Conservation (phyloP, 1,140 invertebrate species). For the Ditylenchus dipsaci region DNA sequence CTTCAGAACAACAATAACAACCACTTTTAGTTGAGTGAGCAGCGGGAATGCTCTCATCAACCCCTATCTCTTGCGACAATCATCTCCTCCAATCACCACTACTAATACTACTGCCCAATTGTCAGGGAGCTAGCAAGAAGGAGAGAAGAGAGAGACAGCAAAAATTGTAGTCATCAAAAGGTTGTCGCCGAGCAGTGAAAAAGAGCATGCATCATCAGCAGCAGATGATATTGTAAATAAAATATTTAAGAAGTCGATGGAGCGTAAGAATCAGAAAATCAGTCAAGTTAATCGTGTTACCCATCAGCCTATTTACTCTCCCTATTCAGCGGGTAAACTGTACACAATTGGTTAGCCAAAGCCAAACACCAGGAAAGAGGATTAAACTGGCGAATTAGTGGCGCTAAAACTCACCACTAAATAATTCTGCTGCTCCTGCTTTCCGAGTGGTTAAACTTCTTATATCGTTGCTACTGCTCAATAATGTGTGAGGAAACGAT, state of each 20-base stretch:
- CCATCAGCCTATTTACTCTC: background rate
- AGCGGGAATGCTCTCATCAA: background rate
- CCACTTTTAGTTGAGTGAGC: background rate
- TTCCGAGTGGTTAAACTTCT: too few relatives aligned
- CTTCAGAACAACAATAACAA: background rate
- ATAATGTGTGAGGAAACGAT: too few relatives aligned
- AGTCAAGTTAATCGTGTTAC: constrained; percentile 5
- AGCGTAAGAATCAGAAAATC: background rate
- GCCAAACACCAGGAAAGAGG: constrained; percentile 1
- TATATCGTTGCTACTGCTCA: too few relatives aligned
- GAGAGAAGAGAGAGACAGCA: too few relatives aligned
- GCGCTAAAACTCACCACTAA: background rate
- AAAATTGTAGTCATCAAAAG: background rate
- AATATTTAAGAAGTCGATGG: background rate
- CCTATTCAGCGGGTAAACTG: background rate
- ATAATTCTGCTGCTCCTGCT: background rate
- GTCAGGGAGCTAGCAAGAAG: background rate
- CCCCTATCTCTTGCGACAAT: background rate
- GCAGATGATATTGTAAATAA: background rate
- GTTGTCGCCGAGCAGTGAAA: constrained; percentile 2
- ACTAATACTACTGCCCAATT: background rate
- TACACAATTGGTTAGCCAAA: background rate
- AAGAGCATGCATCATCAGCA: background rate
- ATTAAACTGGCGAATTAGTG: background rate
- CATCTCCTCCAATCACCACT: background rate